Evolutionary conservation across 1,140 invertebrate genomes (phyloP), one percentile per base, ranked within the genome.

Genomic region (Pemphigus obesinymphae): DNA sequence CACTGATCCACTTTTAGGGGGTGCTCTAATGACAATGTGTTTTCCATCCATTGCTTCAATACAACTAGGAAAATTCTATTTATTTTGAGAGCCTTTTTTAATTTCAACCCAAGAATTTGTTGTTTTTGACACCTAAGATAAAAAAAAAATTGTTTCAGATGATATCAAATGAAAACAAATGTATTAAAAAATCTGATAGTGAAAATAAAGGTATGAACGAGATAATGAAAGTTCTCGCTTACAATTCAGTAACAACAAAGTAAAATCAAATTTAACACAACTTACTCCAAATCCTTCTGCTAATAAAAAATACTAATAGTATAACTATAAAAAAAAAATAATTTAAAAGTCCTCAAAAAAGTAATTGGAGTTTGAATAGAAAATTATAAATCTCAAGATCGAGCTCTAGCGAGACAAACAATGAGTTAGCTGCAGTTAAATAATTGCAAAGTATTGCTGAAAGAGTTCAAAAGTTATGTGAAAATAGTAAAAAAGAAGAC

Each of bases 51-150:
- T 84, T 8, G 87, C 86, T 50, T 86, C 87, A 48, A 88, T 82
- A 83, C 87, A 88, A 61, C 87, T 85, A 15, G 88, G 89, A 85
- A 89, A 88, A 85, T 88, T 86, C 86, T 87, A 89, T 82, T 66
- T 84, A 45, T 85, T 82, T 83, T 86, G 85, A 86, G 87, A 88
- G 73, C 84, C 72, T 61, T 83, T 70, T 63, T 85, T 84, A 26
- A 85, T 85, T 82, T 84, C 29, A 4, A 86, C 83, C 53, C 90
- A 5, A 40, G 10, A 82, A n/a, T n/a, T n/a, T n/a, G n/a, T 84
- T 45, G 40, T n/a, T n/a, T 17, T 73, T 23, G 83, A 70, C n/a
- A 73, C 84, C 84, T 85, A 84, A 48, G 83, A 84, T 7, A 75
- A 13, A n/a, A n/a, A n/a, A n/a, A 70, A 70, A 43, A 37, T 37